phyloP scores from a whole-genome alignment of 2,888 invertebrate genomes.

The Vanessa cardui region DNA sequence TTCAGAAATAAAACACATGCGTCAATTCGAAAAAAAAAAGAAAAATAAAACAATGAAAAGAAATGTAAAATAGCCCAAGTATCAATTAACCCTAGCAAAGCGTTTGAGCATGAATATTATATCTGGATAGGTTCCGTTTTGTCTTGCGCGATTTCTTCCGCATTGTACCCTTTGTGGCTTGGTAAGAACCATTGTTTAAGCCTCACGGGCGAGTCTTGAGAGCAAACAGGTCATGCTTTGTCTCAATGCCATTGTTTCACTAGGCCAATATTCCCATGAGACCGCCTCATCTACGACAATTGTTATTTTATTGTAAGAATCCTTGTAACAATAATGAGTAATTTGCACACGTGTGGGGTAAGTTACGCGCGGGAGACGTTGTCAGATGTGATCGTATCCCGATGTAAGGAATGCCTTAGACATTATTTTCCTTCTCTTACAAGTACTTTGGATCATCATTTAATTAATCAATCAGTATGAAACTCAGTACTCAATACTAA shows the following conservation, averaged over 20 bases:
- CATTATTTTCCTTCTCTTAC: neutral
- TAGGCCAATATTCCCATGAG: slow-evolving; percentile 67
- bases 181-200: slow-evolving; percentile 66
- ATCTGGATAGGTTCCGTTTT: slow-evolving; percentile 44
- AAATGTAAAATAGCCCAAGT: slow-evolving; percentile 27
- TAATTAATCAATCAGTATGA: too few species aligned
- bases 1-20: slow-evolving; percentile 4
- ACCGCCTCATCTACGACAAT: slow-evolving; percentile 40
- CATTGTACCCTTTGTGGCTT: slow-evolving; percentile 58
- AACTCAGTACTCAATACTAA: too few species aligned
- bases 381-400: neutral
- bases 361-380: slow-evolving; percentile 1
- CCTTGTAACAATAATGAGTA: slow-evolving; percentile 30
- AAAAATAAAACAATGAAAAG: slow-evolving; percentile 19
- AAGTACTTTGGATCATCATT: too few species aligned
- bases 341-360: slow-evolving; percentile 16
- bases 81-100: slow-evolving; percentile 41
- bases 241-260: slow-evolving; percentile 67
- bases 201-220: slow-evolving; percentile 67
- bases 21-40: slow-evolving; percentile 14
- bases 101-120: slow-evolving; percentile 42
- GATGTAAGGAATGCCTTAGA: too few species aligned
- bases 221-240: slow-evolving; percentile 70
- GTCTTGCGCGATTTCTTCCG: slow-evolving; percentile 57
- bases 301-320: slow-evolving; percentile 36